Percentiles rank a stretch among this genome's conserved stretches.
These are phyloP conservation scores for Chrysomela aeneicollis DNA, from an alignment of 2,888 invertebrate genomes.

Conservation along the genomic window DNA sequence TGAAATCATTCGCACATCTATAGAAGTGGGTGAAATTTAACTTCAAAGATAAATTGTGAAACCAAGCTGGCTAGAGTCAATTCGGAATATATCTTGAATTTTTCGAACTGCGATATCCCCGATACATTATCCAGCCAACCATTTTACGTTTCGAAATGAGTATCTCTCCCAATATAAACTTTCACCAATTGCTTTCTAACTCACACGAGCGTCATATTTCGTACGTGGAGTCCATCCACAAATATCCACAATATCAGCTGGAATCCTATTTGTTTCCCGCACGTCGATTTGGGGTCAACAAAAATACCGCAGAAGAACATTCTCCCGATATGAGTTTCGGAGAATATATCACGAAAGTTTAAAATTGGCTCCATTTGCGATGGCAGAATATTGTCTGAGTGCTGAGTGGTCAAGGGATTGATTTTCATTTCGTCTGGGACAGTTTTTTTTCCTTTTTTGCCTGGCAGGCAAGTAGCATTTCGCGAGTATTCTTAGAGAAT, in stretches of 20 bases:
- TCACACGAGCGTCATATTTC: not conserved
- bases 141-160: too few species aligned
- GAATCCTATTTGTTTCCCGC: conserved; percentile 30
- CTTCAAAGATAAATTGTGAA: too few species aligned
- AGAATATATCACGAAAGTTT: conserved; percentile 30
- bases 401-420: conserved; percentile 34
- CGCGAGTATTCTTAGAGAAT: not conserved
- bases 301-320: conserved; percentile 25
- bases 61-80: too few species aligned
- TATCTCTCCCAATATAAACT: not conserved
- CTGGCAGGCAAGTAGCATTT: conserved; percentile 12
- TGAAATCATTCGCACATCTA: too few species aligned
- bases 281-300: conserved; percentile 11
- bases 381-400: conserved; percentile 23
- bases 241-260: conserved; percentile 17
- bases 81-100: too few species aligned
- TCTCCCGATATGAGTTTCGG: conserved; percentile 27
- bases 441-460: conserved; percentile 8
- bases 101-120: too few species aligned
- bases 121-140: too few species aligned
- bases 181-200: not conserved
- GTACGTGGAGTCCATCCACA: not conserved
- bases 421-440: conserved; percentile 32
- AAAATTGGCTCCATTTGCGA: conserved; percentile 26
- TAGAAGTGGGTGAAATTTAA: too few species aligned